phyloP scores from a whole-genome alignment of 92 coral and sea anemone genomes.

The Porites evermanni region DNA sequence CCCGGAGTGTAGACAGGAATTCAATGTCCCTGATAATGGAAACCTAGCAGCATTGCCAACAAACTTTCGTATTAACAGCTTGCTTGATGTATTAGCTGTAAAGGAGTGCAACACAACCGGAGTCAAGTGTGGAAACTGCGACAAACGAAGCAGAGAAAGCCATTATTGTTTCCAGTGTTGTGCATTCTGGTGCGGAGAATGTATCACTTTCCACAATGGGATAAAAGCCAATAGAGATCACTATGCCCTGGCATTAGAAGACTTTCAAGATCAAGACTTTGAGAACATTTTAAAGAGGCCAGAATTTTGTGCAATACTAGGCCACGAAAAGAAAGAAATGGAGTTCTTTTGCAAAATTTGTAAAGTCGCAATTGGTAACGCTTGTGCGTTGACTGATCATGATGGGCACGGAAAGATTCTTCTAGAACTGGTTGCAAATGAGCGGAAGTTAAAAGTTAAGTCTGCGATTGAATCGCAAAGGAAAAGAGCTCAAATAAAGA shows the following conservation, averaged over 20 bases:
- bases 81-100: neutral
- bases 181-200: neutral
- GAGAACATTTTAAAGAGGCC: neutral
- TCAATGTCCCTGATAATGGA: neutral
- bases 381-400: neutral
- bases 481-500: neutral
- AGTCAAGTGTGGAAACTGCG: neutral
- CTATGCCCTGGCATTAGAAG: neutral
- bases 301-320: neutral
- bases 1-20: neutral
- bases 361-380: neutral
- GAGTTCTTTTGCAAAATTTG: neutral
- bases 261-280: neutral
- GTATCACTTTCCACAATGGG: neutral
- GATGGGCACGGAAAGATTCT: neutral
- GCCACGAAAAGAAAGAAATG: neutral
- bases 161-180: neutral
- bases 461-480: neutral
- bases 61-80: neutral
- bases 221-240: neutral
- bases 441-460: neutral
- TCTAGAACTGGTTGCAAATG: neutral
- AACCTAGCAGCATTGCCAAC: neutral
- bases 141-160: neutral
- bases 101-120: neutral